Conservation (phyloP, 2,113 vertebrate genomes). For the Glaucidium brasilianum region DNA sequence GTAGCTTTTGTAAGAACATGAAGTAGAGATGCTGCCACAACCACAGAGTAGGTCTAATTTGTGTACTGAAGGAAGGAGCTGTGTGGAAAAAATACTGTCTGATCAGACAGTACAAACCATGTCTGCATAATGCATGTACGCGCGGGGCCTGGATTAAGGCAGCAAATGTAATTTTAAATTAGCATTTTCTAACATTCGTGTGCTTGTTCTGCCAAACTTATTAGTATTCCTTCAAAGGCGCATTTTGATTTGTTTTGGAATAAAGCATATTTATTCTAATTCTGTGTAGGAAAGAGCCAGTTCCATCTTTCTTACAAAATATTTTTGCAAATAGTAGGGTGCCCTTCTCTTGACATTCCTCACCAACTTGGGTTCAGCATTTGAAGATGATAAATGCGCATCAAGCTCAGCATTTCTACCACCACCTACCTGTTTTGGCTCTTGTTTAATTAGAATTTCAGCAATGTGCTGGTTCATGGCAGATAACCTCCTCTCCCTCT, state of each 20-base stretch:
- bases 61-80: background rate
- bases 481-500: conserved; percentile 29
- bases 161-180: background rate
- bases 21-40: background rate
- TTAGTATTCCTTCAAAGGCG: background rate
- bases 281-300: background rate
- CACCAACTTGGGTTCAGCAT: conserved; percentile 35
- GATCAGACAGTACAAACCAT: background rate
- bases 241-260: background rate
- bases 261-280: background rate
- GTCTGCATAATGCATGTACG: background rate
- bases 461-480: conserved; percentile 29
- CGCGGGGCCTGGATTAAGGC: background rate
- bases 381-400: conserved; percentile 57
- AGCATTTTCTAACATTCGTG: background rate
- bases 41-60: background rate
- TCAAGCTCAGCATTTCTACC: conserved; percentile 59
- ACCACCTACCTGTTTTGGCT: conserved; percentile 62
- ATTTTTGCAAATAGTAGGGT: conserved; percentile 53
- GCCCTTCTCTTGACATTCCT: conserved; percentile 37
- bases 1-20: background rate
- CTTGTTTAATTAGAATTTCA: conserved; percentile 53
- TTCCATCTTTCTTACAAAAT: conserved; percentile 24
- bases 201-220: background rate
- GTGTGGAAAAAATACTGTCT: background rate